Percentiles rank a stretch among this genome's conserved stretches.
phyloP scores from a whole-genome alignment of 1,140 invertebrate genomes.

The Anastatus disparis region DNA sequence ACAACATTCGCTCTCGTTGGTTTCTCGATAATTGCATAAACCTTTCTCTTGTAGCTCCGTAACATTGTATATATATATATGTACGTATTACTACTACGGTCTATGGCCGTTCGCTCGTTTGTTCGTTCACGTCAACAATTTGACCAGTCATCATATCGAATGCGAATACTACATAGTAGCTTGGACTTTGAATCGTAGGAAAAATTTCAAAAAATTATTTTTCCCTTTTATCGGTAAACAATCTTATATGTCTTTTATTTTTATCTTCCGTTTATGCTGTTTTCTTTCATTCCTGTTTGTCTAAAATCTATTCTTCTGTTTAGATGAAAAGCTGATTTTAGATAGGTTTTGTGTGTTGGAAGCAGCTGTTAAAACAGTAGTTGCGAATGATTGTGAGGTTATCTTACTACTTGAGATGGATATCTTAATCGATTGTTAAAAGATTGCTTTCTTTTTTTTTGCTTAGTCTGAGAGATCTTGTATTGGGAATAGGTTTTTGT shows the following conservation, averaged over 20 bases:
- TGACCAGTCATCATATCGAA: constrained; percentile 29
- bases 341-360: too few species aligned
- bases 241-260: background rate
- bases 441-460: too few species aligned
- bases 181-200: background rate
- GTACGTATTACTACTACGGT: too few species aligned
- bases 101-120: background rate
- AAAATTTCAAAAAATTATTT: too few species aligned
- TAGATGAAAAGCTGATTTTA: background rate
- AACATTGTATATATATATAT: too few species aligned
- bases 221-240: too few species aligned
- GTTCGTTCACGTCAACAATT: constrained; percentile 7
- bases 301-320: background rate
- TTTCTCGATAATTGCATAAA: constrained; percentile 40
- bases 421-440: background rate
- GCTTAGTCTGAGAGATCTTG: too few species aligned
- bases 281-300: background rate
- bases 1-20: constrained; percentile 5
- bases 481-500: too few species aligned
- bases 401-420: background rate
- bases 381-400: background rate
- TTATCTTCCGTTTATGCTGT: background rate
- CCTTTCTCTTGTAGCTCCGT: constrained; percentile 34
- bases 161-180: too few species aligned
- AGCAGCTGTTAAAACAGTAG: background rate